Percentiles rank a stretch among this genome's conserved stretches.
These are phyloP conservation scores for Gandaritis pyraliata DNA, from an alignment of 2,888 invertebrate genomes.

Conservation along the genomic window DNA sequence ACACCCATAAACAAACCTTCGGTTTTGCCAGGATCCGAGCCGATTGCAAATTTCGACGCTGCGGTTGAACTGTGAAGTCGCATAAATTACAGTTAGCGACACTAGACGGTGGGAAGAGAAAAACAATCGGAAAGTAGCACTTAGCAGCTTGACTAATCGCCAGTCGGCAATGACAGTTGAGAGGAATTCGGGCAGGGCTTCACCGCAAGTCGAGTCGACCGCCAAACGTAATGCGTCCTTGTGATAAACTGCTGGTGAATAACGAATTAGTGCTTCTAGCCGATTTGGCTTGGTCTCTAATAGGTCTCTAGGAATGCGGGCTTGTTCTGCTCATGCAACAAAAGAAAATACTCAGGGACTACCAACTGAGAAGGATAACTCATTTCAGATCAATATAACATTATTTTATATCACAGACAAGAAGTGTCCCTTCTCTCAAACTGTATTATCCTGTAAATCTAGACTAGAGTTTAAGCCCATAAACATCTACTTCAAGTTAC, in stretches of 20 bases:
- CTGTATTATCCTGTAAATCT: slow-evolving; percentile 5
- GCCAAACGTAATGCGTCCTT: slow-evolving; percentile 58
- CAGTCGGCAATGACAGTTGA: slow-evolving; percentile 74
- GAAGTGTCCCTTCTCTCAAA: background rate
- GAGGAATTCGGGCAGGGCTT: slow-evolving; percentile 60
- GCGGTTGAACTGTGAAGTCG: slow-evolving; percentile 79
- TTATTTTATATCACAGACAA: too few relatives aligned
- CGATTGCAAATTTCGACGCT: slow-evolving; percentile 80
- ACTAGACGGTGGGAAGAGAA: slow-evolving; percentile 67
- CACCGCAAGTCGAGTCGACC: slow-evolving; percentile 62
- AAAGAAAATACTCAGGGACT: background rate
- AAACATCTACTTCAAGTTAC: slow-evolving; percentile 19
- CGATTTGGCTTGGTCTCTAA: slow-evolving; percentile 40
- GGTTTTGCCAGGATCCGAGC: slow-evolving; percentile 78
- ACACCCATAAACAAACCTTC: slow-evolving; percentile 82
- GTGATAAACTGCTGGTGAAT: slow-evolving; percentile 62
- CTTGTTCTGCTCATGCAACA: slow-evolving; percentile 18
- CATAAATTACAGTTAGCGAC: slow-evolving; percentile 81
- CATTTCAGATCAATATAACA: too few relatives aligned
- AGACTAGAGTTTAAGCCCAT: slow-evolving; percentile 11
- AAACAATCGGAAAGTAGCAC: slow-evolving; percentile 82
- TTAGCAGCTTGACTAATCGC: slow-evolving; percentile 82
- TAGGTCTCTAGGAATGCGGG: slow-evolving; percentile 39
- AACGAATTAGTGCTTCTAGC: slow-evolving; percentile 51
- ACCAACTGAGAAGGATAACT: too few relatives aligned